These are phyloP conservation scores for Synaphobranchus kaupii DNA, from an alignment of 2,797 vertebrate genomes.

Conservation along the genomic window DNA sequence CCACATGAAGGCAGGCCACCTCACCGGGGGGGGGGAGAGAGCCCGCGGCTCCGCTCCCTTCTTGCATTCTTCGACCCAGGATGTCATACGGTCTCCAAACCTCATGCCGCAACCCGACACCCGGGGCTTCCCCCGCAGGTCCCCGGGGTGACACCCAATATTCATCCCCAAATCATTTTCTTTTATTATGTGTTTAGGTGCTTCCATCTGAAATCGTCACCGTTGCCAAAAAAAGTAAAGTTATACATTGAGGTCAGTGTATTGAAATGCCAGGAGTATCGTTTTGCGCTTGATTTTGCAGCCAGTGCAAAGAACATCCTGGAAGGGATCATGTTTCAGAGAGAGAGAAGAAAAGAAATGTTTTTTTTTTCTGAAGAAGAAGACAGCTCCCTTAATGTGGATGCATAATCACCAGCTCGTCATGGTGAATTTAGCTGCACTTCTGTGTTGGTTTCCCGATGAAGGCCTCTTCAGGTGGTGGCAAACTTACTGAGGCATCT, in stretches of 20 bases:
- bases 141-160: conserved; percentile 21
- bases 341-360: neutral
- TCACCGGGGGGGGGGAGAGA: neutral
- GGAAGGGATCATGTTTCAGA: conserved; percentile 10
- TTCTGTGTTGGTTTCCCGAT: neutral
- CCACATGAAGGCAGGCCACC: conserved; percentile 19
- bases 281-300: conserved; percentile 44
- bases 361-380: conserved; percentile 11
- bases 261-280: conserved; percentile 24
- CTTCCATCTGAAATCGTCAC: conserved; percentile 21
- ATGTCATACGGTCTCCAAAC: conserved; percentile 23
- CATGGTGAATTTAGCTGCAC: conserved; percentile 16
- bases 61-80: conserved; percentile 26
- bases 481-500: neutral
- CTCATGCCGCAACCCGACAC: conserved; percentile 19
- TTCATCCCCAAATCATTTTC: conserved; percentile 17
- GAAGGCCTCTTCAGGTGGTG: neutral
- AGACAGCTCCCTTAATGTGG: conserved; percentile 15
- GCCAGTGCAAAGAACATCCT: conserved; percentile 41
- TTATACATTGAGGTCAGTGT: conserved; percentile 22
- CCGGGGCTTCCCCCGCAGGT: conserved; percentile 5
- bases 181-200: conserved; percentile 21
- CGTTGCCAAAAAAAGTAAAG: conserved; percentile 22
- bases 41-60: conserved; percentile 1
- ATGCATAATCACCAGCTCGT: conserved; percentile 13